A percentile compares a stretch with the other conserved stretches of the same genome.
Conservation (phyloP, 2,113 vertebrate genomes). For the Indicator indicator region DNA sequence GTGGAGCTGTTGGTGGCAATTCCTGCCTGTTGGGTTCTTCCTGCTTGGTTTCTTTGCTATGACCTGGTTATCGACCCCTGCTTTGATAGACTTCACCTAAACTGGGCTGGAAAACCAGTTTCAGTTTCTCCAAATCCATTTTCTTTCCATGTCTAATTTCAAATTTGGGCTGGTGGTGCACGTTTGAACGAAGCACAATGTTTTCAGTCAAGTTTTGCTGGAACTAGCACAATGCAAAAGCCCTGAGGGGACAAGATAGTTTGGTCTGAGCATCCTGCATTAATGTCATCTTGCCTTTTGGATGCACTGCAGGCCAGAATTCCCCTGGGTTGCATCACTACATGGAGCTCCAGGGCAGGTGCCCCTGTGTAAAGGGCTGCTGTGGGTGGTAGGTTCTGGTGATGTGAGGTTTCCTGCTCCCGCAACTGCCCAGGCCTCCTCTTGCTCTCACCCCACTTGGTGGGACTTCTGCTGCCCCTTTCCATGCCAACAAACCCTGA, state of each 20-base stretch:
- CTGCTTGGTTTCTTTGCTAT: neutral
- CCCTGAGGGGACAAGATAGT: fast-evolving
- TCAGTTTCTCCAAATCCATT: neutral
- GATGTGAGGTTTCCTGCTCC: neutral
- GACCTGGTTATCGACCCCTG: neutral
- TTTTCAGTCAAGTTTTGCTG: fast-evolving
- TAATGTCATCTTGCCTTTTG: fast-evolving
- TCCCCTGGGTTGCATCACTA: fast-evolving
- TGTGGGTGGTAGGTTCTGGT: neutral
- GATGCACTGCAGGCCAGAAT: fast-evolving
- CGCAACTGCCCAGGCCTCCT: neutral
- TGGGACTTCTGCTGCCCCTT: too few relatives aligned
- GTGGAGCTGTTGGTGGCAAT: neutral
- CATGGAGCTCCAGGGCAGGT: fast-evolving
- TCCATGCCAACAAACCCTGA: fast-evolving
- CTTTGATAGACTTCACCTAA: neutral
- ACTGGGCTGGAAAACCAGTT: neutral
- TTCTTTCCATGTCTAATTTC: neutral
- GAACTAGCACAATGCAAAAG: fast-evolving
- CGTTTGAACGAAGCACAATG: fast-evolving
- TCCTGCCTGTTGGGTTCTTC: neutral
- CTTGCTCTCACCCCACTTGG: fast-evolving
- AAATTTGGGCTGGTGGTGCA: neutral
- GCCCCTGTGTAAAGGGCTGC: fast-evolving
- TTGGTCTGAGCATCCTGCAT: fast-evolving